Base-by-base conservation (phyloP, 2,888 invertebrate species). In the Axea sp. region DNA sequence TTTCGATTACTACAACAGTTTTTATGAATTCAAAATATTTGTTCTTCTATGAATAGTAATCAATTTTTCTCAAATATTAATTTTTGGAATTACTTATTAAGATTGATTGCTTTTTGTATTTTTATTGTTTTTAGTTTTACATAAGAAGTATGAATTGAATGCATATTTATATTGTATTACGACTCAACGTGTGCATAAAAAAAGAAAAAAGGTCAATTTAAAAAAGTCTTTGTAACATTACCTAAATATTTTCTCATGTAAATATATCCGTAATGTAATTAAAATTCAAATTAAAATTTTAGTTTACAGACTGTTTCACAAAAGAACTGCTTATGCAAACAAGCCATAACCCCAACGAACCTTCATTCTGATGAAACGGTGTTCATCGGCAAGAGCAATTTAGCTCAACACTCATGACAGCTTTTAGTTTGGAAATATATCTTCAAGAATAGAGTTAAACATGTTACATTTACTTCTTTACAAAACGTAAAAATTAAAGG, bases 291-390 rank as follows among this genome's bases (percentile, higher is more conserved):
- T 11, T 1, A 53, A 43, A 51, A 65, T 41, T 51, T 26, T 15
- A 31, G 26, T 41, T 51, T 41, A 24, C 24, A 41, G 12, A 51
- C 24, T 31, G 41, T 9, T 17, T 9, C 62, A 64, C 26, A 51
- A 64, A 64, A 51, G 41, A 51, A 43, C 41, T 64, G 41, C 30
- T 33, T 49, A 51, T 51, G 33, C 62, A 51, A 51, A 43, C 62
- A 33, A 31, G 62, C 41, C 11, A 31, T 33, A 35, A 43, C 33
- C 11, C 43, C 43, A 35, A 64, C 39, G 31, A 41, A 8, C 31
- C 12, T 60, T 45, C 31, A 28, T 47, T 47, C 19, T 30, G 1
- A 7, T 14, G 30, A 30, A 60, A 39, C 30, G 49, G 49, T 62
- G 41, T 62, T 49, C 24, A 62, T 31, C 24, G 49, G 28, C 37